phyloP scores from a whole-genome alignment of 2,888 invertebrate species.

The Morpho helenor region DNA sequence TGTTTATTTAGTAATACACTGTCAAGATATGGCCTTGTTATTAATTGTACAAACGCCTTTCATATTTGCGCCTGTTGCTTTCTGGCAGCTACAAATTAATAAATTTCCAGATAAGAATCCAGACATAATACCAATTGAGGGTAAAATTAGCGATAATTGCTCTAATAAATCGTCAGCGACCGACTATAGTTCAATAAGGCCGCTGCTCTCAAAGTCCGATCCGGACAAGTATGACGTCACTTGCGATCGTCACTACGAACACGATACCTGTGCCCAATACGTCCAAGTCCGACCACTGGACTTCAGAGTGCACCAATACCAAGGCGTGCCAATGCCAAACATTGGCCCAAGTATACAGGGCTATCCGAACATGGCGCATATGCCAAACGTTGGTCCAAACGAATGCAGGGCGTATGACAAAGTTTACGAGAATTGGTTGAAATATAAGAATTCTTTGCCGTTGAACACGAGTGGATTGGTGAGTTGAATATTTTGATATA shows the following conservation, averaged over 20 bases:
- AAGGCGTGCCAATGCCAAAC: constrained; percentile 44
- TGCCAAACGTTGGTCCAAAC: constrained; percentile 23
- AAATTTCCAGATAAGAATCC: constrained; percentile 63
- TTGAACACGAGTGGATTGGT: constrained; percentile 68
- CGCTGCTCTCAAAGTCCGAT: constrained; percentile 57
- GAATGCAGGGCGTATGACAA: constrained; percentile 65
- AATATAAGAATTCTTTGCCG: constrained; percentile 72
- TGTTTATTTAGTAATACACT: too few species aligned
- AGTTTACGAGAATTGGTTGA: constrained; percentile 77
- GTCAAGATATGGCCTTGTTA: too few species aligned
- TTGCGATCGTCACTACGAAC: constrained; percentile 61
- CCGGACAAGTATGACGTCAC: constrained; percentile 59
- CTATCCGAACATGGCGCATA: constrained; percentile 32
- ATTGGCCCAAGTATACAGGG: constrained; percentile 52
- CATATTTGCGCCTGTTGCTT: too few species aligned
- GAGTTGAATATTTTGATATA: constrained; percentile 20
- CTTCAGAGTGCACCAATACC: constrained; percentile 42
- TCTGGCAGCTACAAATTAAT: too few species aligned
- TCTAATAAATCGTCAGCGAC: constrained; percentile 69
- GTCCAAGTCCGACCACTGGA: constrained; percentile 65
- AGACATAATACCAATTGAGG: constrained; percentile 71
- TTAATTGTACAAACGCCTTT: too few species aligned
- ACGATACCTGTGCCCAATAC: constrained; percentile 61
- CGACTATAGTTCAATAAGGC: constrained; percentile 65
- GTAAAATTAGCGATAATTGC: constrained; percentile 69